Conservation (phyloP, 2,797 vertebrate genomes). For the Anomalospiza imberbis region DNA sequence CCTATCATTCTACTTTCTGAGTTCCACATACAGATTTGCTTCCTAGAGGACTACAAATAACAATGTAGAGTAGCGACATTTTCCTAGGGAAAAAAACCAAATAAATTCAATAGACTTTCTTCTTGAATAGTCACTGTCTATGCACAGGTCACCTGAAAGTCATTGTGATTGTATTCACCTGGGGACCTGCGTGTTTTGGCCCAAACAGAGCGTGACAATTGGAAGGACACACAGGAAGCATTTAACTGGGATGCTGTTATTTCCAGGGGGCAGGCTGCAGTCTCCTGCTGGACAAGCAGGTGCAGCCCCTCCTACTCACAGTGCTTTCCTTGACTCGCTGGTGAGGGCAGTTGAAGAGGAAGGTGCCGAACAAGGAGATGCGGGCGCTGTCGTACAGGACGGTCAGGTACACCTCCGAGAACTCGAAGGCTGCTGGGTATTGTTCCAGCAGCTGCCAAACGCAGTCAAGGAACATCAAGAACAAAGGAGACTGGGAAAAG, state of each 20-base stretch:
- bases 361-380: conserved; percentile 92
- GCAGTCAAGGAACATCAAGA: conserved; percentile 93
- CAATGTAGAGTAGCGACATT: not conserved
- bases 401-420: conserved; percentile 90
- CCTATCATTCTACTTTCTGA: not conserved
- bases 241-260: not conserved
- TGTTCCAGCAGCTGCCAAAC: conserved; percentile 95
- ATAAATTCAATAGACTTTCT: not conserved
- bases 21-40: not conserved
- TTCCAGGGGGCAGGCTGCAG: not conserved
- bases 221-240: not conserved
- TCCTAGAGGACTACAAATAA: not conserved
- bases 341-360: conserved; percentile 91
- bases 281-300: not conserved
- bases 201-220: not conserved
- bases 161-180: not conserved
- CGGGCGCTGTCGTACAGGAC: conserved; percentile 90
- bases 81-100: not conserved
- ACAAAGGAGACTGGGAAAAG: conserved; percentile 85
- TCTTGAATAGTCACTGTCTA: not conserved
- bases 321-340: conserved; percentile 88
- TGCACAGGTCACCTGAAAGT: not conserved
- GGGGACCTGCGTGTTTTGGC: not conserved
- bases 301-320: conserved; percentile 67
- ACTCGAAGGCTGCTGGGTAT: conserved; percentile 92